Evolutionary conservation across 2,888 invertebrate genomes (phyloP).

Genomic region (Pollenia angustigena): DNA sequence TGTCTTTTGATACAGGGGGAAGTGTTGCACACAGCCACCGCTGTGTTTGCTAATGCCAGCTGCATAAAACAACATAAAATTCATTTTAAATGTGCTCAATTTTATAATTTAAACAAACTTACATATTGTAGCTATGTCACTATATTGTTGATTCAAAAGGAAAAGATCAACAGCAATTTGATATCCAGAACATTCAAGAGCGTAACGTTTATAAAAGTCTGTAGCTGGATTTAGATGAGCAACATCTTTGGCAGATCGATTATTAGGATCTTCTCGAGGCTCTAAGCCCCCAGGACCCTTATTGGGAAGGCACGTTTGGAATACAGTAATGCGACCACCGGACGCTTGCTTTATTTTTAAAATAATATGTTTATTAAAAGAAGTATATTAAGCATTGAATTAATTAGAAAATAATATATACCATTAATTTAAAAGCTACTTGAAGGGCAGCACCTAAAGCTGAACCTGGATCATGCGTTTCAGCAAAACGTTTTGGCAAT

Average conservation of each 20-base stretch:
- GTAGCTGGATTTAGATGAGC: conserved; percentile 96
- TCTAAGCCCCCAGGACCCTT: conserved; percentile 95
- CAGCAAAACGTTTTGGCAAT: conserved; percentile 90
- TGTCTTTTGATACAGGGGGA: conserved; percentile 92
- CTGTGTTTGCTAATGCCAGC: conserved; percentile 97
- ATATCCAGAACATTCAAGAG: conserved; percentile 97
- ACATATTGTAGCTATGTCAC: conserved; percentile 97
- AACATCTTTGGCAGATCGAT: conserved; percentile 92
- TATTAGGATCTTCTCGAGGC: conserved; percentile 94
- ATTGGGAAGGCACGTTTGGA: conserved; percentile 95
- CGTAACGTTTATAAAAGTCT: conserved; percentile 98
- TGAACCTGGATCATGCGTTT: conserved; percentile 89
- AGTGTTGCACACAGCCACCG: conserved; percentile 96
- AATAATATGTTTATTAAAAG: background rate
- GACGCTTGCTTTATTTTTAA: conserved; percentile 88
- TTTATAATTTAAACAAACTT: conserved; percentile 81
- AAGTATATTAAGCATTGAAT: background rate
- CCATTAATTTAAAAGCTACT: conserved; percentile 96
- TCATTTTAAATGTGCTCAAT: background rate
- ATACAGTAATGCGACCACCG: conserved; percentile 97
- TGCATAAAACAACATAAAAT: conserved; percentile 77
- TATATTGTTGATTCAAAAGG: conserved; percentile 95
- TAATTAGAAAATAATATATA: conserved; percentile 81
- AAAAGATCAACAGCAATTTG: conserved; percentile 98
- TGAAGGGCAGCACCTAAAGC: conserved; percentile 97